These are phyloP conservation scores for Serilophus lunatus DNA, from an alignment of 2,113 vertebrate genomes.

Conservation along the genomic window DNA sequence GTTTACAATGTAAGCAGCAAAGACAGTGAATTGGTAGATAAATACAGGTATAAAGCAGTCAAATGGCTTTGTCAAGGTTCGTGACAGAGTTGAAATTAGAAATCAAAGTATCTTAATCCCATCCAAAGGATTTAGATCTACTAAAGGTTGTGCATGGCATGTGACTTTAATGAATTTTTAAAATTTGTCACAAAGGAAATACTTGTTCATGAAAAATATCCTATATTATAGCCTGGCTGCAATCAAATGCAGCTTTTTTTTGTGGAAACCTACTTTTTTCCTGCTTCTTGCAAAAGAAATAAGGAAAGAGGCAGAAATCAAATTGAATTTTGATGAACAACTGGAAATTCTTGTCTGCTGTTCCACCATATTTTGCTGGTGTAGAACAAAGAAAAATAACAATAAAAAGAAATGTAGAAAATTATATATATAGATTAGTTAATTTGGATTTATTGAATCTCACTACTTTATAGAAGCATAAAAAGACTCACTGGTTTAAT, in stretches of 20 bases:
- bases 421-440: background rate
- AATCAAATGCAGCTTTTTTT: background rate
- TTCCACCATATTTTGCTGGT: background rate
- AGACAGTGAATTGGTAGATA: background rate
- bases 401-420: background rate
- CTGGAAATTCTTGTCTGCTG: background rate
- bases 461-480: background rate
- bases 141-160: background rate
- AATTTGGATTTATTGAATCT: background rate
- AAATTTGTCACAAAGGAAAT: background rate
- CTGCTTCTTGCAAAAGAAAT: background rate
- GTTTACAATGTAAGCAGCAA: background rate
- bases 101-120: background rate
- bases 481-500: background rate
- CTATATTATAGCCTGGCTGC: background rate
- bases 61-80: background rate
- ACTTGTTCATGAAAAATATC: background rate
- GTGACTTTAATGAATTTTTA: background rate
- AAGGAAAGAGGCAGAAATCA: background rate
- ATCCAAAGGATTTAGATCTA: background rate
- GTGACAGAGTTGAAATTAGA: background rate
- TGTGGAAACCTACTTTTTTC: background rate
- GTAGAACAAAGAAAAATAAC: background rate
- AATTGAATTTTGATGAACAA: conserved; percentile 12
- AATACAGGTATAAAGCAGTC: background rate